Base-by-base conservation (phyloP, 2,888 invertebrate species). In the Oscheius sp. region DNA sequence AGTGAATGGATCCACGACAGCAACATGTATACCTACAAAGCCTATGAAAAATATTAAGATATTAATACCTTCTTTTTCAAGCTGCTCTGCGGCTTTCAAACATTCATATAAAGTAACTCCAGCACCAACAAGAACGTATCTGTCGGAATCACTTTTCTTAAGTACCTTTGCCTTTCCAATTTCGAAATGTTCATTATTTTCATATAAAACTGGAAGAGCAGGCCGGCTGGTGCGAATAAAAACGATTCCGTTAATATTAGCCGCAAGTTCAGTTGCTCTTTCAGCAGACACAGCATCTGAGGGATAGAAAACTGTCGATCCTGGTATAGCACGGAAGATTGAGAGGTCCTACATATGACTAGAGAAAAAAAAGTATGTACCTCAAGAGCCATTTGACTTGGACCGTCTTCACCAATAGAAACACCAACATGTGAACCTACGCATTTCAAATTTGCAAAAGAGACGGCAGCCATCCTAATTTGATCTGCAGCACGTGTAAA, bases 371-470 rank as follows among this genome's bases (percentile, higher is more conserved):
- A 24, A 1, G 22, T 22, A 28, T 3, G 26, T 38, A 98, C 97
- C 88, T 98, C 98, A n/a, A 98, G 90, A 3, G 94, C 98, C 98
- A 99, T 98, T 89, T 99, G 98, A 67, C 94, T 94, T 20, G 98
- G 97, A 51, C 83, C 87, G 75, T 85, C 85, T 50, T 85, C 84
- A 56, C 85, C 98, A 88, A 98, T 99, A 85, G 94, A 94, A 24
- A 96, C 92, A 47, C 98, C 98, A 87, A 94, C 95, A 89, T 98
- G 98, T 0, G 97, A 97, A 22, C 85, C 85, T 70, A 90, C 94
- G 87, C 95, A 93, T 89, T 97, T 98, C 22, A 94, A 92, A 88
- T 98, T 96, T 26, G 94, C 93, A 89, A 95, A 95, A 38, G 96
- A 96, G 87, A 99, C 95, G 57, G 97, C 98, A 22, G 94, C 98